These are phyloP conservation scores for Gila robusta DNA, from an alignment of 2,797 vertebrate species.

Conservation along the genomic window DNA sequence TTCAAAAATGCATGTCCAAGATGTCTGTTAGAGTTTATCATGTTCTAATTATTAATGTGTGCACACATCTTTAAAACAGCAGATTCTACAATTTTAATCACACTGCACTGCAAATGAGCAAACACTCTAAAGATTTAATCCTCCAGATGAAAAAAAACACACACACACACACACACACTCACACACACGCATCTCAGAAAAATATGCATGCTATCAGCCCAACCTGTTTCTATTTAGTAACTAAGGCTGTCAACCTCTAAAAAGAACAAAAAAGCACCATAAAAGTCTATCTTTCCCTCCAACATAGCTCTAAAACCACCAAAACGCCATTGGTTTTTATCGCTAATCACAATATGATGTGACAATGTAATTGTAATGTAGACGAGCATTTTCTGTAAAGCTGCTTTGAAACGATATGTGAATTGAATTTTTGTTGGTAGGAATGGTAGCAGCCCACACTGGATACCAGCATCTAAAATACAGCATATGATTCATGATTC, in stretches of 20 bases:
- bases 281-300: neutral
- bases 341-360: neutral
- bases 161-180: neutral
- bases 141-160: neutral
- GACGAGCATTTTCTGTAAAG: too few species aligned
- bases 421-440: neutral
- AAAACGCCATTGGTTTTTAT: neutral
- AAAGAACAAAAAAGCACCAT: neutral
- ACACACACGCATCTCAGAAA: neutral
- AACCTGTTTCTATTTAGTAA: too few species aligned
- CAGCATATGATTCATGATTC: neutral
- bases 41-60: neutral
- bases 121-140: neutral
- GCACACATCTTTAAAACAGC: neutral
- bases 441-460: neutral
- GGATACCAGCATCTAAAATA: neutral
- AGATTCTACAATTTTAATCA: neutral
- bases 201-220: neutral
- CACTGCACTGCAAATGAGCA: neutral
- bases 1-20: neutral
- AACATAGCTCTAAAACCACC: neutral
- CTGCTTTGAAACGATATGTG: too few species aligned
- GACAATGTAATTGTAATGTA: neutral
- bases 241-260: neutral
- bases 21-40: neutral